Evolutionary conservation across 2,888 invertebrate genomes (phyloP), one percentile per base, ranked within the genome.

Genomic region (Pegoplata infirma): DNA sequence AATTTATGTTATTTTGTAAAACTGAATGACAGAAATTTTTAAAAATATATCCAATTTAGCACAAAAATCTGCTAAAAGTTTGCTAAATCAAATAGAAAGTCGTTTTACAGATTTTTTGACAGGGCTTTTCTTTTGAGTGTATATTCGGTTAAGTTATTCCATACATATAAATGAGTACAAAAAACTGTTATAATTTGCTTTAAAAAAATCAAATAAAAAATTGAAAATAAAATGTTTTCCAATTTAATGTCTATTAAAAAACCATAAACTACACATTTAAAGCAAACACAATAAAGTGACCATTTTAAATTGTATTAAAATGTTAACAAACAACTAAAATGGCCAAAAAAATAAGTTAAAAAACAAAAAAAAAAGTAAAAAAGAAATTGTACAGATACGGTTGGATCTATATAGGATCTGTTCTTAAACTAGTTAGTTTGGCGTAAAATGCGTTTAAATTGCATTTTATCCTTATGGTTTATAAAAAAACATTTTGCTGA

Each of bases 371-470:
- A 58, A 56, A 58, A 58, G 40, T n/a, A 14, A n/a, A 66, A 21
- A 58, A 16, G 16, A 66, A 25, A 73, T 66, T 44, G 21, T 58
- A 32, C 51, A 58, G 16, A 66, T 58, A 58, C n/a, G n/a, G n/a
- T n/a, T 58, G 44, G 28, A 32, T 8, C 32, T 32, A 32, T 32
- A 32, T 32, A 63, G 49, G 19, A 44, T n/a, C 40, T 59, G 28
- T 58, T 47, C 56, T 68, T 64, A 59, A 69, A 64, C 63, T 59
- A 14, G 63, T 59, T 36, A 66, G 53, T 68, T 78, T 73, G 77
- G 53, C 68, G 53, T 58, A 40, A 73, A 78, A 78, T 68, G 73
- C 68, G 63, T 73, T 73, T 78, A 78, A 78, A 74, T 74, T 74
- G 68, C 53, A 73, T 64, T 73, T 74, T 64, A 64, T 64, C 58